phyloP scores from a whole-genome alignment of 37 sponge, comb jelly and placozoan genomes.

The Ianthella basta region DNA sequence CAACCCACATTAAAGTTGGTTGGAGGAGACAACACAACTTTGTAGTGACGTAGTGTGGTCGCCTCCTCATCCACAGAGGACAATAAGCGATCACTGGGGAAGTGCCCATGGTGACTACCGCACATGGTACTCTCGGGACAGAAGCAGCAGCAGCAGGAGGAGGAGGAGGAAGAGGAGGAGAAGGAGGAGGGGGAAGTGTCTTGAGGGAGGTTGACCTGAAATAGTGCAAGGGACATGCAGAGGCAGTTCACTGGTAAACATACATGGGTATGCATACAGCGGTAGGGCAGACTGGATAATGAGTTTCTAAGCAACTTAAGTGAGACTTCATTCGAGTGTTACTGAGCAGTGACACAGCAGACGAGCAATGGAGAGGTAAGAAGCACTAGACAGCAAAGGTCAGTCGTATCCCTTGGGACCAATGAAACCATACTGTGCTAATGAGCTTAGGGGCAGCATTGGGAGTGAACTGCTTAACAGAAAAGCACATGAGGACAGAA shows the following conservation, averaged over 20 bases:
- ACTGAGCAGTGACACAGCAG: no score
- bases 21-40: not conserved
- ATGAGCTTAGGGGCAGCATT: no score
- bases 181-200: not conserved
- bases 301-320: no score
- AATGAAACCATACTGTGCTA: no score
- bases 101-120: not conserved
- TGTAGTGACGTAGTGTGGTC: not conserved
- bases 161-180: not conserved
- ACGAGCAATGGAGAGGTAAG: no score
- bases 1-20: not conserved
- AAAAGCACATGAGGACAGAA: no score
- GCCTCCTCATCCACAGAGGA: slow-evolving; percentile 16
- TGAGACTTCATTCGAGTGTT: no score
- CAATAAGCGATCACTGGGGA: slow-evolving; percentile 52
- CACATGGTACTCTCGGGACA: not conserved
- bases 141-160: not conserved
- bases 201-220: not conserved
- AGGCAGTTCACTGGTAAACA: no score
- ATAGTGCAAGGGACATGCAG: not conserved
- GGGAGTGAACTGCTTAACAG: no score
- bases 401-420: no score
- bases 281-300: no score
- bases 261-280: not conserved
- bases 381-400: no score